These are phyloP conservation scores for Cataglyphis livida DNA, from an alignment of 2,888 invertebrate species.

Conservation along the genomic window DNA sequence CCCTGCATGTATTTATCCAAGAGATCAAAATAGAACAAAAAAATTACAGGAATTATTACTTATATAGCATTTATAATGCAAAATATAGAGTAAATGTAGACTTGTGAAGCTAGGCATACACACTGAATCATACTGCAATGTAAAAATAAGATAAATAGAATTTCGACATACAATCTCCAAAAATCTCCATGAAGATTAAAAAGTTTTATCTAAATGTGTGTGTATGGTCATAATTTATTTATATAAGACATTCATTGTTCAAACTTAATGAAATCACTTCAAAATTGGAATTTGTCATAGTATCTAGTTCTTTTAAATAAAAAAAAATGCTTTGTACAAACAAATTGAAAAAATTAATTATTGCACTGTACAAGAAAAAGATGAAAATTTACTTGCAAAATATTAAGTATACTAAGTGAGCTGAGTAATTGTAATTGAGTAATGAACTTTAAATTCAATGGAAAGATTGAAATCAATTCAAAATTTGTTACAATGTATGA, in stretches of 20 bases:
- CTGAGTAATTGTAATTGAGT: background rate
- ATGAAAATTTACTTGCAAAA: background rate
- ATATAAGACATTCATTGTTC: background rate
- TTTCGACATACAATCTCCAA: background rate
- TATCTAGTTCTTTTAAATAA: background rate
- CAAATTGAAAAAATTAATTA: background rate
- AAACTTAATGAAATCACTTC: background rate
- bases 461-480: background rate
- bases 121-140: background rate
- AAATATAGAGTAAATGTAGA: background rate
- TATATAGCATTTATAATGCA: background rate
- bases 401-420: background rate
- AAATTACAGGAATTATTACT: constrained; percentile 17
- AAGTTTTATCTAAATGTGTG: background rate
- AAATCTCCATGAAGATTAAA: background rate
- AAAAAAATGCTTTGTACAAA: background rate
- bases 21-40: background rate
- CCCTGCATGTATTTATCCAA: constrained; percentile 31
- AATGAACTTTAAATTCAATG: background rate
- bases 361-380: background rate
- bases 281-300: background rate
- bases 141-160: background rate
- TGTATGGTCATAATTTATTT: background rate
- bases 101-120: background rate
- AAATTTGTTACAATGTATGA: background rate